phyloP scores from a whole-genome alignment of 92 coral and sea anemone species.

The Paragorgia papillata region DNA sequence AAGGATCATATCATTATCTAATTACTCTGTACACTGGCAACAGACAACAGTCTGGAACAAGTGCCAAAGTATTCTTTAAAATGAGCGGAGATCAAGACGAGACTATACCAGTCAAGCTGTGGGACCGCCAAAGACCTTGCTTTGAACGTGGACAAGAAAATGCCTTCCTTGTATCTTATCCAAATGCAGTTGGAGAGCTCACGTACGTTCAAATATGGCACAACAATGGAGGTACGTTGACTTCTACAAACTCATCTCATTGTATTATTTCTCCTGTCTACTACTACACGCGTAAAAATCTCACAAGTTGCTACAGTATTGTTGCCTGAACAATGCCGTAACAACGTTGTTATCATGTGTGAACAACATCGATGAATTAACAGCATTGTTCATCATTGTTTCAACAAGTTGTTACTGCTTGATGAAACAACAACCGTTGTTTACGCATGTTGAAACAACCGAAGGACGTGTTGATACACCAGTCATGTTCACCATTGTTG shows the following conservation, averaged over 20 bases:
- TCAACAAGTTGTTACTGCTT: too few relatives aligned
- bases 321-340: background rate
- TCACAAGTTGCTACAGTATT: too few relatives aligned
- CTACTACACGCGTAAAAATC: background rate
- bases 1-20: slow-evolving; percentile 63
- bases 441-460: too few relatives aligned
- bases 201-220: slow-evolving; percentile 89
- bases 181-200: slow-evolving; percentile 64
- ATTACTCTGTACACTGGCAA: slow-evolving; percentile 83
- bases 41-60: slow-evolving; percentile 88
- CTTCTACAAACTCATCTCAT: too few relatives aligned
- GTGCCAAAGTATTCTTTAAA: slow-evolving; percentile 78
- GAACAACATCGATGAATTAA: too few relatives aligned
- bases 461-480: too few relatives aligned
- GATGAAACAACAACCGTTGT: too few relatives aligned
- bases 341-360: too few relatives aligned
- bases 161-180: slow-evolving; percentile 66
- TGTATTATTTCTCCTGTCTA: too few relatives aligned
- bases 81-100: slow-evolving; percentile 82
- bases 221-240: slow-evolving; percentile 76
- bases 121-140: slow-evolving; percentile 74
- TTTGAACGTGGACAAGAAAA: slow-evolving; percentile 90
- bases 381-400: too few relatives aligned
- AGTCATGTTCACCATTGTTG: too few relatives aligned
- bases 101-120: slow-evolving; percentile 70